A percentile compares a stretch with the other conserved stretches of the same genome.
Evolutionary conservation across 2,797 vertebrate species (phyloP).

Genomic region (Tiaroga cobitis): DNA sequence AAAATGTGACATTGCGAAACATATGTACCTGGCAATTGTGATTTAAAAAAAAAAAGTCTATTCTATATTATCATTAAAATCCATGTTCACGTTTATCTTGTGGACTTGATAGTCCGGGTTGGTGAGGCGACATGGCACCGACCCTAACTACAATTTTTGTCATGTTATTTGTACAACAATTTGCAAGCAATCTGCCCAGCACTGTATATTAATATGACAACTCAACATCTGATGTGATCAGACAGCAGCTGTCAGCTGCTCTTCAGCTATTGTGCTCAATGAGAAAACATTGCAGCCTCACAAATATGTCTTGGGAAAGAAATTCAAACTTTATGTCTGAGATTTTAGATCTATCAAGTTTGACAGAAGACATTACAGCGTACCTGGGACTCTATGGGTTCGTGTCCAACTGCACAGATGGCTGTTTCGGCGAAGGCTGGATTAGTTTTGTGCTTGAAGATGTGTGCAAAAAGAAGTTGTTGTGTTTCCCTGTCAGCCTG

Average conservation of each 20-base stretch:
- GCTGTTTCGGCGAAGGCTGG: neutral
- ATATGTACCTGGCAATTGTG: too few species aligned
- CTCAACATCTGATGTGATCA: neutral
- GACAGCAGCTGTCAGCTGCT: neutral
- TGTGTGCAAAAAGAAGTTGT: constrained; percentile 1
- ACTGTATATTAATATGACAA: neutral
- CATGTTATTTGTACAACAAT: neutral
- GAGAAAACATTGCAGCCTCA: neutral
- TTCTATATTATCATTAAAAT: too few species aligned
- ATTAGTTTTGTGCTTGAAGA: neutral
- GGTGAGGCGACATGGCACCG: too few species aligned
- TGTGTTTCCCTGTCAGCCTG: constrained; percentile 2
- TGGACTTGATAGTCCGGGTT: too few species aligned
- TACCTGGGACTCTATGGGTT: neutral
- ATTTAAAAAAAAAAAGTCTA: too few species aligned
- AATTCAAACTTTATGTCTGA: neutral
- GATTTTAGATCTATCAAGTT: constrained; percentile 10
- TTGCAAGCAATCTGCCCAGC: neutral
- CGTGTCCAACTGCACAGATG: constrained; percentile 10
- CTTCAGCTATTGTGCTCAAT: neutral
- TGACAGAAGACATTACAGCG: neutral
- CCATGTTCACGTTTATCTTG: too few species aligned
- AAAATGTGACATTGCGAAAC: too few species aligned
- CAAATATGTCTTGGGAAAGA: neutral
- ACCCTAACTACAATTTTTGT: neutral